A percentile compares a stretch with the other conserved stretches of the same genome.
phyloP scores from a whole-genome alignment of 2,888 invertebrate genomes.

The Pomacea canaliculata region DNA sequence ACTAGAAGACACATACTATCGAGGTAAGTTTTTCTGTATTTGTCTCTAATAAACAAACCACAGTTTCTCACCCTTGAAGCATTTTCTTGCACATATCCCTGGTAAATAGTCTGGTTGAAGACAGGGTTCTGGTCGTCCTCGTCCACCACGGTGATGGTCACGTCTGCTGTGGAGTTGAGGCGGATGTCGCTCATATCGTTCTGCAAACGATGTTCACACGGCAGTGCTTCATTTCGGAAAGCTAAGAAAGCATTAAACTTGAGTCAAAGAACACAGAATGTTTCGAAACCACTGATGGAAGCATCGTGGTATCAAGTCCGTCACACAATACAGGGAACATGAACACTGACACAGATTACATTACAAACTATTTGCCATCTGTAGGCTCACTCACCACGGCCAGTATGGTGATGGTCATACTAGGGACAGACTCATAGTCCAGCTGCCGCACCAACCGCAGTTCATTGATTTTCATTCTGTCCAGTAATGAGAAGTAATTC shows the following conservation, averaged over 20 bases:
- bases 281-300: background rate
- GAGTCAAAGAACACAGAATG: background rate
- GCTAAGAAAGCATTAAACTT: background rate
- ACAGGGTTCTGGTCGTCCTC: constrained; percentile 34
- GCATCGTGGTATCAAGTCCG: background rate
- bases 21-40: no score
- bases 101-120: constrained; percentile 31
- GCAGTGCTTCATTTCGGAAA: no score
- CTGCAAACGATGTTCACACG: constrained; percentile 1
- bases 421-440: constrained; percentile 28
- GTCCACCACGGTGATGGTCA: constrained; percentile 24
- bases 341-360: no score
- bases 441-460: constrained; percentile 12
- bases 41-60: background rate
- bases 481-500: background rate
- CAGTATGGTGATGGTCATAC: constrained; percentile 29
- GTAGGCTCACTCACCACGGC: constrained; percentile 21
- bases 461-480: background rate
- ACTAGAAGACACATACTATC: no score
- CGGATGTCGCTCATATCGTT: constrained; percentile 10
- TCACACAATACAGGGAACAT: background rate
- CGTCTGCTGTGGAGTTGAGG: constrained; percentile 27
- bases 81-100: constrained; percentile 16
- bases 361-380: no score
- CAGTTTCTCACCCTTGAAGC: constrained; percentile 18